Base-by-base conservation (phyloP, 1,140 invertebrate genomes). In the Diprion similis region DNA sequence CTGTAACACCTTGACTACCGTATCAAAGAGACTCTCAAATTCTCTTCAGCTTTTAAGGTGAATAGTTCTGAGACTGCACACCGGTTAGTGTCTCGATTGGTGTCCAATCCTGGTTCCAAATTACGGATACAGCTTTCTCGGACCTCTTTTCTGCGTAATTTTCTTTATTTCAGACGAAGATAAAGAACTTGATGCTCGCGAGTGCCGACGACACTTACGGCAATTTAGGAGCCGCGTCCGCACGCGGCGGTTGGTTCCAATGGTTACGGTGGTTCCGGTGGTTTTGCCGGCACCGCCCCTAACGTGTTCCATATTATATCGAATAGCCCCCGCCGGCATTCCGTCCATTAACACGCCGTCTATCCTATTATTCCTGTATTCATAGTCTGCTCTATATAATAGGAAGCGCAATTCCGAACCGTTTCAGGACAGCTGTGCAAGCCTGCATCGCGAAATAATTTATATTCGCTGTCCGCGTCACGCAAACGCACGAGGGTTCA, bases 241-340 rank as follows among this genome's bases (percentile, higher is more conserved):
- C 51, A 59, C 51, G 51, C n/a, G 51, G 51, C 51, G 51, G 51
- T 59, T 17, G 6, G 11, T 59, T 59, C 51, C 51, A 59, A 59
- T 59, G 51, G 51, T 59, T 59, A 59, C 51, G 51, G n/a, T 59
- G 51, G 51, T 59, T 59, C 51, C 51, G 51, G 51, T 59, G 51
- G 51, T 59, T 59, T 59, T 59, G 51, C 51, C n/a, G 11, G 37
- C 18, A 19, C 66, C 37, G 37, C 66, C 18, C 37, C 66, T 19
- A 18, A 68, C 18, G 17, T 68, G 66, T 68, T 45, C 66, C 37
- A 68, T 68, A 68, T 68, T 68, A 68, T 68, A 68, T 68, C 37
- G 15, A 68, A 68, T 45, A 19, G 11, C 37, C 3, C 66, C 66
- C 66, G 18, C 37, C 66, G 66, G 66, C 37, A 68, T 68, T 68